Base-by-base conservation (phyloP, 1,140 invertebrate genomes). In the Eurosta solidaginis region DNA sequence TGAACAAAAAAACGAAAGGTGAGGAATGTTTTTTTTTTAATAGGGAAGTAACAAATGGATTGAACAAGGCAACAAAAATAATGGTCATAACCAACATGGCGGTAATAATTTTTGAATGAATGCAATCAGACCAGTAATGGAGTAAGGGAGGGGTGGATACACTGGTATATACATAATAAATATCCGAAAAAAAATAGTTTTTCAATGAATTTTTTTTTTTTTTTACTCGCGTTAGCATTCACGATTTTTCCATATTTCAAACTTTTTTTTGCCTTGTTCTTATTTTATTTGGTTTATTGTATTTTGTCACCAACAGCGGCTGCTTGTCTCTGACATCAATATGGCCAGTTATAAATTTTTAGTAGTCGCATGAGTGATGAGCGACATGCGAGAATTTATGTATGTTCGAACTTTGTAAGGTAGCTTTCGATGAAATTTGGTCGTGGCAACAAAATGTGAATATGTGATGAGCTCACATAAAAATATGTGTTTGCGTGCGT, bases 271-370 rank as follows among this genome's bases (percentile, higher is more conserved):
- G 5, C 4, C 4, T 52, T 54, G n/a, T 40, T 40, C 7, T 17
- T 68, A 22, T 40, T 40, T n/a, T 29, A 17, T 59, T 29, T 25
- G 3, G 7, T 59, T 59, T 68, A 22, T 40, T 9, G 0, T n/a
- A 59, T 29, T 68, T 68, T 68, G 59, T 68, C 33, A 29, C 29
- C 54, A 59, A 33, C 40, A 40, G 33, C 22, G 59, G 33, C 59
- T 68, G n/a, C 33, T 7, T 3, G 29, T n/a, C n/a, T n/a, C 59
- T 68, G 59, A 68, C 59, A 68, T 40, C 59, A 68, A 68, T 68
- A 68, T 68, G n/a, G 33, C 59, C 59, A 33, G 59, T 68, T 68
- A 68, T 68, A 68, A 68, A 68, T 68, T 68, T 68, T 68, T 68
- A 68, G 59, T 40, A 68, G 59, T 68, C 59, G 17, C 59, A 33